Evolutionary conservation across 2,888 invertebrate genomes (phyloP), one percentile per base, ranked within the genome.

Genomic region (Drosophila austrosaltans): DNA sequence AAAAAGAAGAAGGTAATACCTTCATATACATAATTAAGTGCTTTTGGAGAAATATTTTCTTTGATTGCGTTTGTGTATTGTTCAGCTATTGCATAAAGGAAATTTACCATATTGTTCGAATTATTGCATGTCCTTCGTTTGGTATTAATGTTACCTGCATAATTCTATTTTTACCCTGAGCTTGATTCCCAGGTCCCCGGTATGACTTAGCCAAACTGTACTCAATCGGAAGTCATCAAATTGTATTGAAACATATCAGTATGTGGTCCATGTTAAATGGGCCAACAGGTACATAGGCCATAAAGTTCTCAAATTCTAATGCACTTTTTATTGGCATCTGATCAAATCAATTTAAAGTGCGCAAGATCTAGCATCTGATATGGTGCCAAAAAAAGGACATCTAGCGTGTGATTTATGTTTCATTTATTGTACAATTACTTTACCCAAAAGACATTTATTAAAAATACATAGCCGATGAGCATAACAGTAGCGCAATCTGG

Each of bases 81-180:
- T 48, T 3, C 10, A 44, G 20, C 22, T 8, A 48, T 48, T 44
- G 25, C 22, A 22, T 12, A 10, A 48, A 22, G 8, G 10, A 10
- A 36, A 8, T 22, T 22, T 48, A 5, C 16, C 5, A 2, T 22
- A 22, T 48, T 25, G 48, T 48, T 25, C 4, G 25, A 48, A 48
- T 22, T 48, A 10, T 10, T 48, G 10, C n/a, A 48, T 48, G 48
- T 48, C 48, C 48, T 48, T 25, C 25, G 10, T 48, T 48, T 25
- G 10, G 48, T 12, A 48, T 25, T 25, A 10, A 48, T 10, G 48
- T 48, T 25, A 16, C 48, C 48, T 48, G 25, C 48, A 48, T 22
- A 25, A 48, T 25, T 48, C 48, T 48, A 48, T 48, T 48, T 48
- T 12, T 48, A 48, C 22, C 22, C 48, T 48, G 48, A 48, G 48